phyloP scores from a whole-genome alignment of 1,140 invertebrate genomes.

The Temnothorax curvispinosus region DNA sequence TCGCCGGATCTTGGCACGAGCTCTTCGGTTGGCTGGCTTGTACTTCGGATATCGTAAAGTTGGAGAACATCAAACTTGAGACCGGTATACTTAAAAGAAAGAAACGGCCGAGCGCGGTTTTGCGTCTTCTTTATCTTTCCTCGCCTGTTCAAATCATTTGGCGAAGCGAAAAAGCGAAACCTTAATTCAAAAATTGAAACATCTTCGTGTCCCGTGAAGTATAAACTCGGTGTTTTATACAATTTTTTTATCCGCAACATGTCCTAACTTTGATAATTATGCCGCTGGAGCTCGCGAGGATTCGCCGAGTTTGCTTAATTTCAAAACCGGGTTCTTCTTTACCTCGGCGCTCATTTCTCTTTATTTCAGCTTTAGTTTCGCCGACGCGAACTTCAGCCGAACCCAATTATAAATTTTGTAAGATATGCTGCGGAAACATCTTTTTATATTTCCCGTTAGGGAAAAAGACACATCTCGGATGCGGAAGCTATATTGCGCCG shows the following conservation, averaged over 20 bases:
- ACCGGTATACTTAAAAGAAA: background rate
- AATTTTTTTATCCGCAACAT: conserved; percentile 39
- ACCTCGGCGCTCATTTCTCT: background rate
- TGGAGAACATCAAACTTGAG: background rate
- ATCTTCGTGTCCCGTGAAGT: background rate
- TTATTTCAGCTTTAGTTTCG: conserved; percentile 22
- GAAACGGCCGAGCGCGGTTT: background rate
- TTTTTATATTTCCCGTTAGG: background rate
- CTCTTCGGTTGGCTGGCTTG: background rate
- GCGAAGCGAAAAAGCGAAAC: background rate
- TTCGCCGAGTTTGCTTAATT: conserved; percentile 44
- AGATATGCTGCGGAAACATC: conserved; percentile 6
- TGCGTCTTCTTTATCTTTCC: background rate
- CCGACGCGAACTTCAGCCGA: background rate
- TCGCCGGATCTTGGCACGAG: background rate
- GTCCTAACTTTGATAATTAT: conserved; percentile 49
- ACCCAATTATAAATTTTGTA: conserved; percentile 56
- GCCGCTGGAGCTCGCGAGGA: conserved; percentile 5
- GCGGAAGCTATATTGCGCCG: background rate
- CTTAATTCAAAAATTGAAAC: conserved; percentile 22
- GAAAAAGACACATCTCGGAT: background rate
- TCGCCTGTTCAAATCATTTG: background rate
- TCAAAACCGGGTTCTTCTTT: background rate
- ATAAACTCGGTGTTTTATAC: conserved; percentile 9
- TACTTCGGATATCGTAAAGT: conserved; percentile 10